These are phyloP conservation scores for Hiodon tergisus DNA, from an alignment of 2,113 vertebrate species.

Conservation along the genomic window DNA sequence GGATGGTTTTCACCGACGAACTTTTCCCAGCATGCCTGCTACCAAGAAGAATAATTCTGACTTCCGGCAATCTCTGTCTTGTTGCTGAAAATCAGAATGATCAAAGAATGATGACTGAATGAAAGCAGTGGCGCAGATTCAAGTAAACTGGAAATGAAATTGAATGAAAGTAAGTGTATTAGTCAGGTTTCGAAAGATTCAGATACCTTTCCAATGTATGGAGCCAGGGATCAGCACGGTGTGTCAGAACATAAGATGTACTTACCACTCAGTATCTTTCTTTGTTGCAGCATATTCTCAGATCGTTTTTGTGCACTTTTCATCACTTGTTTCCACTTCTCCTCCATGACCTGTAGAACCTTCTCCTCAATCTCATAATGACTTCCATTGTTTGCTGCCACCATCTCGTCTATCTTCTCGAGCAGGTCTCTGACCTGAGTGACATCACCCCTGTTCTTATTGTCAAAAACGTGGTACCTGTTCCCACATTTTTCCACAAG, in stretches of 20 bases:
- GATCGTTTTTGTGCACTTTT: conserved; percentile 25
- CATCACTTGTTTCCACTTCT: conserved; percentile 24
- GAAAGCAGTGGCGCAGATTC: neutral
- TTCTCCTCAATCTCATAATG: conserved; percentile 26
- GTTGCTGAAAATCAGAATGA: conserved; percentile 16
- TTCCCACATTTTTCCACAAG: neutral
- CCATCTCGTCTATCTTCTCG: conserved; percentile 13
- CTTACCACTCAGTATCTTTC: conserved; percentile 6
- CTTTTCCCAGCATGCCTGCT: conserved; percentile 40
- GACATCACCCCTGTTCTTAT: neutral
- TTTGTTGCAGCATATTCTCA: conserved; percentile 5
- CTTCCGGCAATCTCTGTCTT: conserved; percentile 20
- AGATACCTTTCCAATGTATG: too few species aligned
- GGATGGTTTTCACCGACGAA: conserved; percentile 31
- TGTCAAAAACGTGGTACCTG: neutral
- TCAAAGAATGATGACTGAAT: neutral
- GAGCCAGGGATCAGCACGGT: too few species aligned
- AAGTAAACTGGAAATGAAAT: neutral
- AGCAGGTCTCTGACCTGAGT: conserved; percentile 11
- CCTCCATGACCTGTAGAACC: conserved; percentile 11
- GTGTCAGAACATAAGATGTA: too few species aligned
- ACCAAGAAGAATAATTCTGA: conserved; percentile 41
- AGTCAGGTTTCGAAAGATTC: too few species aligned
- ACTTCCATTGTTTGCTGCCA: conserved; percentile 12
- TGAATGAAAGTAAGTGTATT: too few species aligned